phyloP scores from a whole-genome alignment of 2,888 invertebrate genomes.

The Perizoma affinitatum region DNA sequence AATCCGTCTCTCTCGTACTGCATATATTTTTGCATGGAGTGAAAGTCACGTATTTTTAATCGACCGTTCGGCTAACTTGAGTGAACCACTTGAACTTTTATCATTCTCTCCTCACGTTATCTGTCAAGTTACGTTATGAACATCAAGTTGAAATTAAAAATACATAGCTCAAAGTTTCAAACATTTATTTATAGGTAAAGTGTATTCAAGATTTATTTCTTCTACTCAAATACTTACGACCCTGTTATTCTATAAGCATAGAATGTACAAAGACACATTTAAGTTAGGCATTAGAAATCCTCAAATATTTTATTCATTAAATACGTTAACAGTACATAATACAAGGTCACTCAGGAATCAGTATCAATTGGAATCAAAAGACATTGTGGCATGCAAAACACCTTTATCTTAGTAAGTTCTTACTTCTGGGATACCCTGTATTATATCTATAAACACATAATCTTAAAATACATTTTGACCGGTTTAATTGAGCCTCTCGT shows the following conservation, averaged over 20 bases:
- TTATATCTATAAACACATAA: neutral
- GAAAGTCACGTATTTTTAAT: too few species aligned
- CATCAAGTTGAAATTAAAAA: slow-evolving; percentile 9
- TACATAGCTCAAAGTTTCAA: slow-evolving; percentile 41
- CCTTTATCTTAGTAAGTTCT: neutral
- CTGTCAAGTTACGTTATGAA: too few species aligned
- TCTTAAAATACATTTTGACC: too few species aligned
- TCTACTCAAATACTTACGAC: slow-evolving; percentile 58
- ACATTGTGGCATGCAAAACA: neutral
- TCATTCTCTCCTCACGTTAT: too few species aligned
- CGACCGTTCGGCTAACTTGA: too few species aligned
- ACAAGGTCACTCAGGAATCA: neutral
- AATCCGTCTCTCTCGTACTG: too few species aligned
- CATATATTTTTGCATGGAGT: too few species aligned
- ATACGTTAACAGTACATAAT: neutral
- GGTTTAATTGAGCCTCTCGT: too few species aligned
- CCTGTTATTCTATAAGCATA: slow-evolving; percentile 58
- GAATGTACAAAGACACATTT: slow-evolving; percentile 38
- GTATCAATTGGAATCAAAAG: neutral
- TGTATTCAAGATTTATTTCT: slow-evolving; percentile 57
- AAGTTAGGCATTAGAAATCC: slow-evolving; percentile 17
- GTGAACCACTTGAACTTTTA: too few species aligned
- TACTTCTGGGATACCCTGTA: neutral
- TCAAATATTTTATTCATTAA: neutral
- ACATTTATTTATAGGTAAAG: slow-evolving; percentile 58